Evolutionary conservation across 2,797 vertebrate genomes (phyloP).

Genomic region (Phataginus tetradactyla): DNA sequence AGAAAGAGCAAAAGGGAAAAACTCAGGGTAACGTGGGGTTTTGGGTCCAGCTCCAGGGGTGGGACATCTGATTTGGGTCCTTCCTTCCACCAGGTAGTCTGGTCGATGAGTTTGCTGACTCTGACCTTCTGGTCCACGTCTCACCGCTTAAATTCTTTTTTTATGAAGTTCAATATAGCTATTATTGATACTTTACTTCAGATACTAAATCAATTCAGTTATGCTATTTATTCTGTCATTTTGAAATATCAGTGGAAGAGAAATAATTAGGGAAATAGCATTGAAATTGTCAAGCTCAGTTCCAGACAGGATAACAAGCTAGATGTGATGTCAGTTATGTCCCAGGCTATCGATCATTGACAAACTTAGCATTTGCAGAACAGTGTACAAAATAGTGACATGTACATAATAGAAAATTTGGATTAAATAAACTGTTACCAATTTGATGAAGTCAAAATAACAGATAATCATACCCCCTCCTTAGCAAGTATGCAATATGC

Average conservation of each 20-base stretch:
- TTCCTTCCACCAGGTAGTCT: not conserved
- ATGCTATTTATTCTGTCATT: conserved; percentile 72
- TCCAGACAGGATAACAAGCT: conserved; percentile 74
- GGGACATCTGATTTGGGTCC: not conserved
- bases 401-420: not conserved
- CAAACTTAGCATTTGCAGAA: conserved; percentile 2
- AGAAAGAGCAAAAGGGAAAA: not conserved
- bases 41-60: not conserved
- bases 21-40: not conserved
- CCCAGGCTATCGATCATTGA: conserved; percentile 47
- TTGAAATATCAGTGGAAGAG: conserved; percentile 77
- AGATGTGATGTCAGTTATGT: conserved; percentile 49
- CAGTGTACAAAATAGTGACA: not conserved
- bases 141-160: not conserved
- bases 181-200: conserved; percentile 73
- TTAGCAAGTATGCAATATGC: not conserved
- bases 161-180: conserved; percentile 62
- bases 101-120: not conserved
- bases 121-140: not conserved
- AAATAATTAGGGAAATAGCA: conserved; percentile 85
- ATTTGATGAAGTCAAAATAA: conserved; percentile 47
- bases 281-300: conserved; percentile 80
- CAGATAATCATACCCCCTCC: not conserved
- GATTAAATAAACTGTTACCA: conserved; percentile 32
- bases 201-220: conserved; percentile 81